phyloP scores from a whole-genome alignment of 1,140 invertebrate species.

The Hetaerina americana region DNA sequence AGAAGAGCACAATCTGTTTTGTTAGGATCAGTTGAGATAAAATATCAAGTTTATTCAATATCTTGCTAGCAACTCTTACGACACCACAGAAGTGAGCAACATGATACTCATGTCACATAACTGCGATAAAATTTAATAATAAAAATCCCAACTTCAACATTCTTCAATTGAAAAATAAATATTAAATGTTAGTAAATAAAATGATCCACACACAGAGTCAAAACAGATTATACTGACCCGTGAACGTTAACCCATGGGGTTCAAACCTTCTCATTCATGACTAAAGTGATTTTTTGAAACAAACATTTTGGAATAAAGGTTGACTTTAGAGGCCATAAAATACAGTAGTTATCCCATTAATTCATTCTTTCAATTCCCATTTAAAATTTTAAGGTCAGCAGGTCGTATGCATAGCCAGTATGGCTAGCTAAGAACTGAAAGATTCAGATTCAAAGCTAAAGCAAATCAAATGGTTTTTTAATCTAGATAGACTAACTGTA shows the following conservation, averaged over 20 bases:
- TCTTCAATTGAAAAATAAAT: neutral
- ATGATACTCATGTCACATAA: neutral
- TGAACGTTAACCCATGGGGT: neutral
- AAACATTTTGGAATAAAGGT: too few relatives aligned
- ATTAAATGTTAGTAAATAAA: neutral
- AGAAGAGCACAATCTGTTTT: neutral
- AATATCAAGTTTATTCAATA: neutral
- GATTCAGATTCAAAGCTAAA: too few relatives aligned
- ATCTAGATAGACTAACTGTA: too few relatives aligned
- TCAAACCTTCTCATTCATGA: neutral
- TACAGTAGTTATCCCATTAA: too few relatives aligned
- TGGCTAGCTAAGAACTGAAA: neutral
- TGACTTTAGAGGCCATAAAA: too few relatives aligned
- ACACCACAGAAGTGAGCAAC: neutral
- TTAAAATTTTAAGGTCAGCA: too few relatives aligned
- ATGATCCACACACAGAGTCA: too few relatives aligned
- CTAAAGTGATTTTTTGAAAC: neutral
- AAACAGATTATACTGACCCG: neutral
- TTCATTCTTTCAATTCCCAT: too few relatives aligned
- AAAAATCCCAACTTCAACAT: neutral
- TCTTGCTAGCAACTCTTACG: neutral
- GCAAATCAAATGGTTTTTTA: too few relatives aligned
- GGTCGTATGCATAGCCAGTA: too few relatives aligned
- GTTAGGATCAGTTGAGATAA: neutral
- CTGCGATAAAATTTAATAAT: neutral